phyloP scores from a whole-genome alignment of 2,797 vertebrate species.

The Hipposideros larvatus region DNA sequence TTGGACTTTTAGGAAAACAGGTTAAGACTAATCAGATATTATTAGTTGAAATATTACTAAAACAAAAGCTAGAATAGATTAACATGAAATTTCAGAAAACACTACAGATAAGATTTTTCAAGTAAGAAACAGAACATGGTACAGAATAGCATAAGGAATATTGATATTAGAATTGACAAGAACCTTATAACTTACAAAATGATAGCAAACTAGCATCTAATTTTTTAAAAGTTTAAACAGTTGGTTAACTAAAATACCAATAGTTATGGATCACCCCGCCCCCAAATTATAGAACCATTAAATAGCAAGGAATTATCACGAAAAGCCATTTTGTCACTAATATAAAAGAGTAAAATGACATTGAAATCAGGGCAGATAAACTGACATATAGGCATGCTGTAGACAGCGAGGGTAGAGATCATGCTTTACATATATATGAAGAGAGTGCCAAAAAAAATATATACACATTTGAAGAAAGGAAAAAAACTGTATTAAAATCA shows the following conservation, averaged over 20 bases:
- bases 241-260: not conserved
- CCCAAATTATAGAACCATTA: not conserved
- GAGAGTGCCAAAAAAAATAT: too few relatives aligned
- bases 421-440: not conserved
- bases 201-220: not conserved
- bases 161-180: not conserved
- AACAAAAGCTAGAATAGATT: not conserved
- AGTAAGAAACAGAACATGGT: not conserved
- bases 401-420: not conserved
- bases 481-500: too few relatives aligned
- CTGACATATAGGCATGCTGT: accelerated
- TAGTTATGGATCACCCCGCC: too few relatives aligned
- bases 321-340: not conserved
- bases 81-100: not conserved
- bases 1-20: not conserved
- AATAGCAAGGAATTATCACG: not conserved
- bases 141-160: not conserved
- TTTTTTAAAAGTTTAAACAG: not conserved
- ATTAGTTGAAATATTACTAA: not conserved
- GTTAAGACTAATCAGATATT: not conserved
- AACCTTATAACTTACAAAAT: not conserved
- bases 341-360: not conserved
- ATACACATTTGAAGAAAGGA: too few relatives aligned
- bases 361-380: not conserved
- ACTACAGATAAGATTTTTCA: not conserved